Percentiles rank a stretch among this genome's conserved stretches.
phyloP scores from a whole-genome alignment of 2,888 invertebrate species.

The Cosmopolites sordidus region DNA sequence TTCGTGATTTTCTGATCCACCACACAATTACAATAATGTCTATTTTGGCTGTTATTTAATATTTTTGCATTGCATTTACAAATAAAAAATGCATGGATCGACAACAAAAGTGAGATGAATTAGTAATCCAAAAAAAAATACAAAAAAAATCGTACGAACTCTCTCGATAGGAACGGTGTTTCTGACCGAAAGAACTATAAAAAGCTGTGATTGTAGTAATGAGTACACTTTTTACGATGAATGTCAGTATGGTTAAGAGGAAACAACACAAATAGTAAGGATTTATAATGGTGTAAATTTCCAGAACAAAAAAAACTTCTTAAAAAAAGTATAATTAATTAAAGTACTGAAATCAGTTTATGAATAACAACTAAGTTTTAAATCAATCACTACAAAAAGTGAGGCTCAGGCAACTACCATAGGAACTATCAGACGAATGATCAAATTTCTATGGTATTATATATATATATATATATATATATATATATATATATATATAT shows the following conservation, averaged over 20 bases:
- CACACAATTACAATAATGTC: slow-evolving; percentile 25
- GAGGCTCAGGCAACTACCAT: no score
- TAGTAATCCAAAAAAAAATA: slow-evolving; percentile 23
- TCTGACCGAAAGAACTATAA: slow-evolving; percentile 38
- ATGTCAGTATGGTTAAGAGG: no score
- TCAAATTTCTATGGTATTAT: no score
- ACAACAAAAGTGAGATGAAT: slow-evolving; percentile 52
- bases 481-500: no score
- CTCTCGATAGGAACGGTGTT: slow-evolving; percentile 36
- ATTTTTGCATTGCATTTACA: slow-evolving; percentile 46
- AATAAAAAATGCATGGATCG: slow-evolving; percentile 46
- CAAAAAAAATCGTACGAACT: slow-evolving; percentile 43
- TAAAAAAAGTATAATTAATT: neutral
- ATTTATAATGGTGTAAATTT: neutral
- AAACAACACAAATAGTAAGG: no score
- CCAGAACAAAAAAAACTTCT: neutral
- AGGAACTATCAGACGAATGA: no score
- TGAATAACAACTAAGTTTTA: no score
- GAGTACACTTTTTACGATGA: slow-evolving; percentile 37
- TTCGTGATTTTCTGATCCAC: neutral
- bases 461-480: no score
- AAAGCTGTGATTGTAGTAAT: slow-evolving; percentile 48
- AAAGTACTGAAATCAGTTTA: no score
- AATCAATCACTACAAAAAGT: no score
- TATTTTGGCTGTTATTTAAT: slow-evolving; percentile 49